phyloP scores from a whole-genome alignment of 2,113 vertebrate species.

The Brienomyrus longianalis region DNA sequence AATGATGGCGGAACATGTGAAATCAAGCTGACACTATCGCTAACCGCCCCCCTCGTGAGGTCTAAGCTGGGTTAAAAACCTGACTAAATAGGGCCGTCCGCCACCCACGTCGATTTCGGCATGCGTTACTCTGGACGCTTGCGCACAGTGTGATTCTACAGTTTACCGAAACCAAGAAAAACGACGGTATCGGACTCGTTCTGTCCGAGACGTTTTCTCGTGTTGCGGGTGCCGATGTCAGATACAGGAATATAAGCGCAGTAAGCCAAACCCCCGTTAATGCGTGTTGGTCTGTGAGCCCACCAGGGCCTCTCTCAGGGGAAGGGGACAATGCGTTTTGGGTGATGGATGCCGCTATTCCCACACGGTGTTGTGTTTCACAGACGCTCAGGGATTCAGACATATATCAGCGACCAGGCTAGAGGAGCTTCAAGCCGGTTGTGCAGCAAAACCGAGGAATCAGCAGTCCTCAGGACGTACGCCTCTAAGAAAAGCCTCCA shows the following conservation, averaged over 20 bases:
- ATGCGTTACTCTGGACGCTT: not conserved
- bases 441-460: not conserved
- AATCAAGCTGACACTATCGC: not conserved
- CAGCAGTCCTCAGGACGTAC: not conserved
- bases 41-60: not conserved
- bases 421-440: not conserved
- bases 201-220: not conserved
- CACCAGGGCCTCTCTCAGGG: not conserved
- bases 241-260: not conserved
- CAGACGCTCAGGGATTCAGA: not conserved
- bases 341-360: not conserved
- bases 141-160: not conserved
- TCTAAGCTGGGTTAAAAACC: not conserved
- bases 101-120: not conserved
- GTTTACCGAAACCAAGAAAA: not conserved
- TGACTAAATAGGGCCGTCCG: not conserved
- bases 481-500: too few species aligned
- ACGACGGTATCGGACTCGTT: not conserved
- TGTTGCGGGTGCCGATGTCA: not conserved
- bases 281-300: not conserved
- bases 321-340: not conserved
- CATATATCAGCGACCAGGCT: not conserved
- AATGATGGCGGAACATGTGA: not conserved
- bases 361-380: not conserved
- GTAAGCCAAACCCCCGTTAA: not conserved